Evolutionary conservation across 92 coral and sea anemone species (phyloP), one percentile per base, ranked within the genome.

Genomic region (Epizoanthus scotinus): DNA sequence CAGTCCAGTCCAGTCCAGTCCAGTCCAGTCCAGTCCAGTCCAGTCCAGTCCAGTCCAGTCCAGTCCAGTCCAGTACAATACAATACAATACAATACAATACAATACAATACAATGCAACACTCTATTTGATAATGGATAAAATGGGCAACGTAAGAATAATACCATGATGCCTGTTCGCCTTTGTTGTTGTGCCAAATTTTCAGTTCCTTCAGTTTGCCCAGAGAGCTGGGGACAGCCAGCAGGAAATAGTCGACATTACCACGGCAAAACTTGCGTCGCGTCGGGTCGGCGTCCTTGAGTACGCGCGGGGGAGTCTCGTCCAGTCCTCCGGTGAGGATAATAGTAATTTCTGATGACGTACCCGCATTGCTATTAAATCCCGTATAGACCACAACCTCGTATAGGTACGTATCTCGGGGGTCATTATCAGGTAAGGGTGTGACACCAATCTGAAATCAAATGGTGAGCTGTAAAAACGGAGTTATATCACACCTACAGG

Each of bases 331-430:
- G 8, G 91, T 66, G 9, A 95, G 94, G 20, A 89, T 84, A 84
- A 91, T 88, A 26, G 85, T 91, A 22, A 95, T 88, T 38, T 93
- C 93, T 8, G 98, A 94, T 6, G 98, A 71, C 5, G 98, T 95
- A 3, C 98, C 98, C 24, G 95, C 86, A 2, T 84, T 84, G 67
- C 90, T 84, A 50, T 84, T 71, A 81, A 86, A 93, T 56, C 98
- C 98, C 78, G 98, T 95, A 74, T 90, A 95, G n/a, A 95, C 86
- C 31, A 95, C 98, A 47, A 95, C 62, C 88, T 95, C 98, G 89
- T 95, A 95, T 67, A 95, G 90, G 69, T 95, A 95, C 9, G 89
- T 90, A 83, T 95, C 98, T 44, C 98, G 87, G 26, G 95, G 95
- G 67, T 95, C 98, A 79, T 95, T 95, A 67, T 95, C 98, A 38